Base-by-base conservation (phyloP, 2,888 invertebrate genomes). In the Cerceris ruficornis region DNA sequence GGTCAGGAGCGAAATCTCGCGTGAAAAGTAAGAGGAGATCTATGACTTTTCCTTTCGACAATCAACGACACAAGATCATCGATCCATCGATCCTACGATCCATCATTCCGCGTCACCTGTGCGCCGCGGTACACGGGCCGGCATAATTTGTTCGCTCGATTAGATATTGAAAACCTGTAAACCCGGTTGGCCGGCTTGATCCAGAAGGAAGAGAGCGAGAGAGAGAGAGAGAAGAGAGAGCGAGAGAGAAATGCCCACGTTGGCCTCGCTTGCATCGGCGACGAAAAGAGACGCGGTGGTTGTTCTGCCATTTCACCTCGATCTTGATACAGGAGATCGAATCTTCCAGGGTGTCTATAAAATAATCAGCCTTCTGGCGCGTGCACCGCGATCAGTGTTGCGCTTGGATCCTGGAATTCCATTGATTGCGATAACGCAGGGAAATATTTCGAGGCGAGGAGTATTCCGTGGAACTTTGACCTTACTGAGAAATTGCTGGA, bases 61-160 rank as follows among this genome's bases (percentile, higher is more conserved):
- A 41, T 14, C 69, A 39, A 65, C 39, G 69, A 42, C 17, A 70
- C 46, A 28, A 46, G 61, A 6, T 28, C 43, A 50, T 46, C 58
- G 67, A 43, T 65, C n/a, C n/a, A n/a, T n/a, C n/a, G 69, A 71
- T 1, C 2, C 1, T 28, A 28, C 75, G 80, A 86, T 86, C 82
- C 84, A 86, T 86, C 86, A 87, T 82, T 77, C 77, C 64, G 74
- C 79, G 85, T 83, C 85, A 75, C 60, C 74, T 62, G 52, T 42
- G 77, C 54, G 54, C 65, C 66, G 42, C 50, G 70, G 49, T 68
- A 75, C 75, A 75, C 75, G 78, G 64, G 43, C 77, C 80, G 84
- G 85, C 78, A 86, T 86, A 87, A 88, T 88, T 88, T 88, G 82
- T 82, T 84, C 87, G 85, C 83, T 81, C 82, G 87, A 88, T 88